Percentiles rank a stretch among this genome's conserved stretches.
Conservation (phyloP, 2,888 invertebrate species). For the Sepiola atlantica region DNA sequence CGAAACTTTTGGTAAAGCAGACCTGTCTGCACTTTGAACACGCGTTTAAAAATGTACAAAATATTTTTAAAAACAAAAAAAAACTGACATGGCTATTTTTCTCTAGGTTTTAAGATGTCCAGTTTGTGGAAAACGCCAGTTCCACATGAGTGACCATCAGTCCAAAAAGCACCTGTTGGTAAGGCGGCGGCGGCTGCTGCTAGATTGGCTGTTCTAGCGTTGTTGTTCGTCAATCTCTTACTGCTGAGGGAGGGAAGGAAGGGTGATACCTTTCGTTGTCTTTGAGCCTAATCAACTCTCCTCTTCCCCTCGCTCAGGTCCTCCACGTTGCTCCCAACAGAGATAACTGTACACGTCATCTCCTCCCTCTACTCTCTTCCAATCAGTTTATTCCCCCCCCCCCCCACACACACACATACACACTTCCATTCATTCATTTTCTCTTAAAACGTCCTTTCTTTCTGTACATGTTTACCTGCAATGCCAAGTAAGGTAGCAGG, state of each 20-base stretch:
- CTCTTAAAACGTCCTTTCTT: neutral
- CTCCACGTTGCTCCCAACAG: neutral
- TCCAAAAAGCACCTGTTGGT: constrained; percentile 6
- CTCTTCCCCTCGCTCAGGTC: neutral
- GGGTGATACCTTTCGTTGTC: neutral
- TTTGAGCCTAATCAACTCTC: neutral
- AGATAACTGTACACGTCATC: neutral
- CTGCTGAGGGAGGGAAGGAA: too few species aligned
- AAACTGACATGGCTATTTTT: too few species aligned
- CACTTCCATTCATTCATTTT: neutral
- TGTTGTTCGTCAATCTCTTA: neutral
- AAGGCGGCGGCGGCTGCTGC: neutral
- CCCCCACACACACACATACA: neutral
- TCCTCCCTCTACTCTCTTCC: neutral
- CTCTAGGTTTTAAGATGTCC: too few species aligned
- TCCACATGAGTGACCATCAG: neutral
- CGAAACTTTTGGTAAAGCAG: too few species aligned
- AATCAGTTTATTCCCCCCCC: neutral
- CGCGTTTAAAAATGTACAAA: too few species aligned
- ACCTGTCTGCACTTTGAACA: too few species aligned
- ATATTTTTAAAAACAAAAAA: too few species aligned
- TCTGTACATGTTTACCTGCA: neutral
- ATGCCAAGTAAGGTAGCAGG: constrained; percentile 15
- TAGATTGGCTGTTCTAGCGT: neutral
- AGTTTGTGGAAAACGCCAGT: neutral